A percentile compares a stretch with the other conserved stretches of the same genome.
These are phyloP conservation scores for Drosophila murphyi DNA, from an alignment of 1,140 invertebrate species.

Conservation along the genomic window DNA sequence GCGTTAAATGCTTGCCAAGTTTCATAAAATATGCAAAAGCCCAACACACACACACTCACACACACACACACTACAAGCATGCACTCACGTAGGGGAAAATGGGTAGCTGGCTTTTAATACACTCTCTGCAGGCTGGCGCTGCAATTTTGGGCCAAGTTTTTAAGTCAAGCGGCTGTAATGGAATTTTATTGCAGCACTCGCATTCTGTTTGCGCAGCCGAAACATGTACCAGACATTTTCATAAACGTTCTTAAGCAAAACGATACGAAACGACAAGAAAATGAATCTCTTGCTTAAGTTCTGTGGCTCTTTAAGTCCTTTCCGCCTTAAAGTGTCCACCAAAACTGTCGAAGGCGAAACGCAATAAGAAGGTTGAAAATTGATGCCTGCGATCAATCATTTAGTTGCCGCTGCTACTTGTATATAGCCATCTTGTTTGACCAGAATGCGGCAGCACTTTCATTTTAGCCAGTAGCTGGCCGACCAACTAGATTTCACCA, in stretches of 20 bases:
- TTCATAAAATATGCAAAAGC: constrained; percentile 79
- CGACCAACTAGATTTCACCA: background rate
- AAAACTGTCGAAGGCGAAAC: constrained; percentile 61
- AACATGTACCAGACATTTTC: constrained; percentile 80
- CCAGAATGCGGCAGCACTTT: constrained; percentile 38
- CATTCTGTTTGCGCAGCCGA: constrained; percentile 75
- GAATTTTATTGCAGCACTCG: constrained; percentile 80
- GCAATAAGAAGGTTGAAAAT: constrained; percentile 73
- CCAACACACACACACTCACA: constrained; percentile 41
- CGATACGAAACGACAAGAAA: background rate
- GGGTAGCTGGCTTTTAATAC: constrained; percentile 75
- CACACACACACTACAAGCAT: constrained; percentile 17
- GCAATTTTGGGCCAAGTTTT: constrained; percentile 69
- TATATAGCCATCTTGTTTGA: background rate
- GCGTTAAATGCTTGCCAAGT: constrained; percentile 78
- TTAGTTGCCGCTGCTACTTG: constrained; percentile 29
- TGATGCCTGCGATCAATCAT: constrained; percentile 79
- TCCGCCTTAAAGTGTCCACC: constrained; percentile 28
- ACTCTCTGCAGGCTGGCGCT: constrained; percentile 43
- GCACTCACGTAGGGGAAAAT: constrained; percentile 64
- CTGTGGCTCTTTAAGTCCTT: constrained; percentile 41
- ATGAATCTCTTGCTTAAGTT: constrained; percentile 16
- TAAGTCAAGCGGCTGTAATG: constrained; percentile 74
- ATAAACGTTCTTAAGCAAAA: constrained; percentile 60
- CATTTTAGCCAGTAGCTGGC: constrained; percentile 22